Conservation (phyloP, 2,797 vertebrate genomes). For the Gymnodraco acuticeps region DNA sequence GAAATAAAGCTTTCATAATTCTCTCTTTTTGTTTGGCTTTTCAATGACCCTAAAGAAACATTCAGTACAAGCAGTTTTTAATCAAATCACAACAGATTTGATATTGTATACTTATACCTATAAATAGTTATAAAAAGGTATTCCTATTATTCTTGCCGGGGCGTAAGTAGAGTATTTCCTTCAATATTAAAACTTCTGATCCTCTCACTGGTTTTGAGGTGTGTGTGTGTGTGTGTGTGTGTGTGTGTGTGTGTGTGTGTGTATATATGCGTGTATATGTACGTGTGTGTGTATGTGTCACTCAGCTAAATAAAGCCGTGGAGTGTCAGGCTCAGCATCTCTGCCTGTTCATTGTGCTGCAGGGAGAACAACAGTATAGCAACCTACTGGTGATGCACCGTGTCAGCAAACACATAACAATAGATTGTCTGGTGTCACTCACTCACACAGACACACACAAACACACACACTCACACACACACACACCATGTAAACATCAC, state of each 20-base stretch:
- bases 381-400: conserved; percentile 59
- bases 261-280: neutral
- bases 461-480: conserved; percentile 36
- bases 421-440: conserved; percentile 54
- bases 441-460: neutral
- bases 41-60: neutral
- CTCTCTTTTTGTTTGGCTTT: neutral
- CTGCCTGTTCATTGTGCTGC: conserved; percentile 67
- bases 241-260: too few species aligned
- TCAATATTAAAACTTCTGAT: too few species aligned
- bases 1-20: neutral
- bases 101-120: too few species aligned
- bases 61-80: too few species aligned
- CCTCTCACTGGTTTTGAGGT: too few species aligned
- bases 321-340: conserved; percentile 73
- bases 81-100: too few species aligned
- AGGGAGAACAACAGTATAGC: conserved; percentile 59
- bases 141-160: too few species aligned
- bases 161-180: too few species aligned
- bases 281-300: conserved; percentile 37
- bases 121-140: too few species aligned
- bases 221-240: too few species aligned
- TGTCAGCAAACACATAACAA: conserved; percentile 78
- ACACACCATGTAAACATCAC: too few species aligned
- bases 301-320: conserved; percentile 61